Evolutionary conservation across 2,797 vertebrate species (phyloP), one percentile per base, ranked within the genome.

Genomic region (Sebastiscus tertius): DNA sequence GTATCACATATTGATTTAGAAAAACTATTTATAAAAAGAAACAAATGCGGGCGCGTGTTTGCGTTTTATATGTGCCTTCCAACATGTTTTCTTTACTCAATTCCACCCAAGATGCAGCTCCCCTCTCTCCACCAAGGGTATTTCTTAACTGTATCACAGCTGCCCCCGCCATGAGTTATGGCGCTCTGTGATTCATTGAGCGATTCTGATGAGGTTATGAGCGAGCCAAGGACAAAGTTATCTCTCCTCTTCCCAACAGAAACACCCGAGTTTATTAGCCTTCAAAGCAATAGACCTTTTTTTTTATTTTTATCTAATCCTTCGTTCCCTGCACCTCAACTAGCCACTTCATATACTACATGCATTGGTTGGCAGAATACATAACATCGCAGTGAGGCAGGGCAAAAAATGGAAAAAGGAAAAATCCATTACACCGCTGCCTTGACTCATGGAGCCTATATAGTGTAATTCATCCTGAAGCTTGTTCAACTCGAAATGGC

Each of bases 171-270:
- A 76, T 92, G 91, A 95, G 88, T 93, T 89, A 94, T 91, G 87
- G 86, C 22, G 66, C 87, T 69, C 52, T 10, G 88, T 92, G 92
- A 94, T 93, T 94, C 91, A 93, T 93, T 94, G 94, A 94, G 89
- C 81, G 89, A 89, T 93, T 94, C 91, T 93, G 90, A 95, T 94
- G 93, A 94, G 92, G 91, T 94, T 93, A 93, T 94, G 85, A 94
- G 91, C 83, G 72, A 95, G 88, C 89, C 93, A 94, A 94, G 93
- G 93, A 93, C 93, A 92, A 94, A 95, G 91, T 92, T 93, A 93
- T 93, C 92, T 92, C 87, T 94, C 87, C 88, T 91, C 81, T 92
- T 70, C 86, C 81, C 89, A 93, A 90, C 89, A 88, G 89, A 93
- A 94, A 93, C 91, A 87, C 81, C 18, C n/a, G 86, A 86, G 84